A percentile compares a stretch with the other conserved stretches of the same genome.
Evolutionary conservation across 2,888 invertebrate genomes (phyloP).

Genomic region (Boloria selene): DNA sequence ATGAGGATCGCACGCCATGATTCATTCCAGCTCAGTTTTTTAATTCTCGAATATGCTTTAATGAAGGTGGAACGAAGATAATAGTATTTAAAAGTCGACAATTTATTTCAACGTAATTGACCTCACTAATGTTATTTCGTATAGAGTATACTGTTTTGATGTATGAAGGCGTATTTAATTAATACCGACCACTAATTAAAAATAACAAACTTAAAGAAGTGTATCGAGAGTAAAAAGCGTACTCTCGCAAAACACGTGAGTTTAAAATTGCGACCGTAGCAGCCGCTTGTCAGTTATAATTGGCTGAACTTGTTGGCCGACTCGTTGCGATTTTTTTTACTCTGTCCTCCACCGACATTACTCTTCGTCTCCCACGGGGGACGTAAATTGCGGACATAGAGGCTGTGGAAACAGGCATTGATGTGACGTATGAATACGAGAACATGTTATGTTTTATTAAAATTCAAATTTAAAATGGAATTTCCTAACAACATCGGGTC

Average conservation of each 20-base stretch:
- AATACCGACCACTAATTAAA: slow-evolving; percentile 24
- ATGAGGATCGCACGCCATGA: slow-evolving; percentile 81
- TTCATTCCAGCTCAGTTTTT: slow-evolving; percentile 78
- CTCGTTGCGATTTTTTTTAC: slow-evolving; percentile 69
- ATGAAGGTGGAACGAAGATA: slow-evolving; percentile 71
- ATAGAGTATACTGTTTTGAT: slow-evolving; percentile 20
- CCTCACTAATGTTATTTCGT: slow-evolving; percentile 29
- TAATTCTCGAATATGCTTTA: slow-evolving; percentile 74
- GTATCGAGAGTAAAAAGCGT: slow-evolving; percentile 36
- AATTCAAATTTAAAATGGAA: slow-evolving; percentile 68
- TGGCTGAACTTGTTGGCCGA: slow-evolving; percentile 80
- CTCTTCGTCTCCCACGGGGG: slow-evolving; percentile 80
- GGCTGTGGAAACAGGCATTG: slow-evolving; percentile 73
- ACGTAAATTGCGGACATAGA: slow-evolving; percentile 76
- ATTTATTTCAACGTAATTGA: slow-evolving; percentile 44
- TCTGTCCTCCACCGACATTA: slow-evolving; percentile 73
- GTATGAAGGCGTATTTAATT: slow-evolving; percentile 9
- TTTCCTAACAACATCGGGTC: slow-evolving; percentile 43
- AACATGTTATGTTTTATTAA: slow-evolving; percentile 72
- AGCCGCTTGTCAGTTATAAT: slow-evolving; percentile 81
- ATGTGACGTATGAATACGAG: slow-evolving; percentile 76
- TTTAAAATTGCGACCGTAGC: slow-evolving; percentile 72
- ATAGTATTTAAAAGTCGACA: slow-evolving; percentile 58
- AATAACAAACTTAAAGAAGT: slow-evolving; percentile 27
- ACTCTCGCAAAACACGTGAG: slow-evolving; percentile 50